Base-by-base conservation (phyloP, 2,797 vertebrate species). In the Atherinosoma microstoma region DNA sequence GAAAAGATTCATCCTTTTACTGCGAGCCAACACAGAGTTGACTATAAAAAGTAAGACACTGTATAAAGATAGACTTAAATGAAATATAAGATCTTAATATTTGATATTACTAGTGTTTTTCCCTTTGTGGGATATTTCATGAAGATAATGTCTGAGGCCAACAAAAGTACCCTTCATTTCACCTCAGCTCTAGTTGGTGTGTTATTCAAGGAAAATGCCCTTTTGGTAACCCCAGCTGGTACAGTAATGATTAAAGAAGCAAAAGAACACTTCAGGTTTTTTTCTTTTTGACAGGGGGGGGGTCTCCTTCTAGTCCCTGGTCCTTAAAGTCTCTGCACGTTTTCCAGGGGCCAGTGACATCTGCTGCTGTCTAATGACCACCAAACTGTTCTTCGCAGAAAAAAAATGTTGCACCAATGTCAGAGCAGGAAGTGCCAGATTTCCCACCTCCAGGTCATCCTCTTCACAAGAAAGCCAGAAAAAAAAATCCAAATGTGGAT, bases 261-360 rank as follows among this genome's bases (percentile, higher is more conserved):
- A 15, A 16, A 70, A 12, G 11, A 38, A 12, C 36, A 12, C 6
- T 4, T 32, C 8, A 4, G 3, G 22, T n/a, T 12, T 29, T 20
- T 45, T 53, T 62, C 36, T 11, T 38, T 38, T 38, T 38, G 30
- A 6, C 0, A 3, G 30, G 30, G 30, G 6, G 30, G 30, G 30
- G 30, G 49, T 42, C 24, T 27, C 30, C 22, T 67, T 68, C 40
- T 49, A 2, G 4, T 61, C 27, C 22, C 24, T 32, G 35, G 15
- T 70, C 60, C 67, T 74, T 36, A 10, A 71, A 82, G 36, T 63
- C 68, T 30, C 24, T 36, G 45, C 70, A 83, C 51, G 18, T 73
- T 51, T 51, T 34, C 57, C 2, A 47, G 11, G 62, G 58, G 58
- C 45, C 71, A 57, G 11, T 45, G 73, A 71, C 64, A 72, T 58